phyloP scores from a whole-genome alignment of 2,888 invertebrate species.

The Mimas tiliae region DNA sequence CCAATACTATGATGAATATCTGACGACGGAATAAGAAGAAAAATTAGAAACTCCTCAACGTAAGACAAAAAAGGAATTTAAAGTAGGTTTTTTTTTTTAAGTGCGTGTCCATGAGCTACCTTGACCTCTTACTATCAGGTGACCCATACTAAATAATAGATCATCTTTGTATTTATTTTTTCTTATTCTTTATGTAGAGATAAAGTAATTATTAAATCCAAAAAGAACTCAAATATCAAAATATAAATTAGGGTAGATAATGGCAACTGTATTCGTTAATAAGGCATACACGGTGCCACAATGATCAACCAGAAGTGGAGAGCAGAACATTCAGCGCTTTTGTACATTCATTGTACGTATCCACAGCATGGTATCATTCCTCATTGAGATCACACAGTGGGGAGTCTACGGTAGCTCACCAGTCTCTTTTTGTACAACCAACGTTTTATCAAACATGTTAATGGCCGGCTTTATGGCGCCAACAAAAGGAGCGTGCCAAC shows the following conservation, averaged over 20 bases:
- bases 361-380: slow-evolving; percentile 73
- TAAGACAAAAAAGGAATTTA: too few species aligned
- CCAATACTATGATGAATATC: too few species aligned
- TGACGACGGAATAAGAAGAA: too few species aligned
- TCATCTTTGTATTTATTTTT: too few species aligned
- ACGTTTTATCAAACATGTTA: slow-evolving; percentile 83
- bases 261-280: slow-evolving; percentile 46
- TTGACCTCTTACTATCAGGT: too few species aligned
- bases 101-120: too few species aligned
- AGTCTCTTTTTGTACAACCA: slow-evolving; percentile 79
- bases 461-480: slow-evolving; percentile 81
- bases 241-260: neutral
- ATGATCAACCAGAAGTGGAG: slow-evolving; percentile 61
- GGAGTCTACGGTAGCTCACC: slow-evolving; percentile 77
- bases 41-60: too few species aligned
- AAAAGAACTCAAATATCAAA: too few species aligned
- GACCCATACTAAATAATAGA: too few species aligned
- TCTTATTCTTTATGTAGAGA: too few species aligned
- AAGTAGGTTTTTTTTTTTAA: too few species aligned
- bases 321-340: slow-evolving; percentile 57
- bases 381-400: slow-evolving; percentile 73
- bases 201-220: too few species aligned
- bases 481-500: slow-evolving; percentile 84
- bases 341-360: slow-evolving; percentile 58
- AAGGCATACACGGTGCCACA: slow-evolving; percentile 50